Evolutionary conservation across 2,888 invertebrate species (phyloP).

Genomic region (Mythimna lalbum): DNA sequence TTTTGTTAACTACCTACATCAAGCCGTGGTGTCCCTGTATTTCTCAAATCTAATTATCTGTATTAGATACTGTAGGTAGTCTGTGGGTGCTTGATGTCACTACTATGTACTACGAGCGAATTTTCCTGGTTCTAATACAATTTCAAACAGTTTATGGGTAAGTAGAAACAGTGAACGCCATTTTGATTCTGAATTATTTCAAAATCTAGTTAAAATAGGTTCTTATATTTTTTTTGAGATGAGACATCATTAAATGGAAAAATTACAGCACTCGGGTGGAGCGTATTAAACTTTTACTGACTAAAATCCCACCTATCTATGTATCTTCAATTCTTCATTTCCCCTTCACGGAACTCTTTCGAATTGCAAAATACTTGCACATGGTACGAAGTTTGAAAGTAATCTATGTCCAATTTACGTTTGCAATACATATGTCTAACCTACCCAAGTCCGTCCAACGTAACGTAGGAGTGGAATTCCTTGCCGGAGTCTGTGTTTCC

Average conservation of each 20-base stretch:
- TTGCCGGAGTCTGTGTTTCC: too few species aligned
- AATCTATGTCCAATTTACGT: too few species aligned
- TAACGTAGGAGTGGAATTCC: too few species aligned
- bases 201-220: neutral
- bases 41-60: conserved; percentile 7
- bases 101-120: neutral
- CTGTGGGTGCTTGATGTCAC: neutral
- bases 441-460: neutral
- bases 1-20: conserved; percentile 18
- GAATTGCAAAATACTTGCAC: neutral
- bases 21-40: conserved; percentile 16
- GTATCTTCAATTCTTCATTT: too few species aligned
- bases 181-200: neutral
- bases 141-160: neutral
- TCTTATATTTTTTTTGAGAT: too few species aligned
- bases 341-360: too few species aligned
- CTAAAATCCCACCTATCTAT: too few species aligned
- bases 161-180: neutral
- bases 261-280: too few species aligned
- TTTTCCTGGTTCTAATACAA: neutral
- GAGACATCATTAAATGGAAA: too few species aligned
- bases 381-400: neutral
- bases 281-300: too few species aligned
- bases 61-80: conserved; percentile 6
- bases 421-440: too few species aligned